Percentiles rank a stretch among this genome's conserved stretches.
Conservation (phyloP, 2,888 invertebrate species). For the Poecilus cupreus region DNA sequence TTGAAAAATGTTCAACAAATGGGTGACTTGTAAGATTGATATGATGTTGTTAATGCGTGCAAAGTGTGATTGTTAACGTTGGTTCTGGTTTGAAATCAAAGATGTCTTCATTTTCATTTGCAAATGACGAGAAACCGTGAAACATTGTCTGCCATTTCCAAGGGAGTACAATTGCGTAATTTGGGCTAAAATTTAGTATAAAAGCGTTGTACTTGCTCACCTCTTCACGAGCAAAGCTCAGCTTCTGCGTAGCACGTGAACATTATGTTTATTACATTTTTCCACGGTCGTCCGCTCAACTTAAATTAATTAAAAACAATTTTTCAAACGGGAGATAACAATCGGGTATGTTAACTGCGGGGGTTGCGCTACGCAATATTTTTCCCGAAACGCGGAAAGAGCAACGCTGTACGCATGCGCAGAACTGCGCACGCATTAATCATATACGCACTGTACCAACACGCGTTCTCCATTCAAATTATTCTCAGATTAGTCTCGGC, state of each 20-base stretch:
- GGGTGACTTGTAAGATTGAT: too few species aligned
- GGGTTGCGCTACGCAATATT: slow-evolving; percentile 8
- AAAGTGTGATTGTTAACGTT: too few species aligned
- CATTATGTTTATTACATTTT: slow-evolving; percentile 53
- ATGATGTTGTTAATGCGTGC: too few species aligned
- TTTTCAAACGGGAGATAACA: slow-evolving; percentile 48
- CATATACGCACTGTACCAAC: slow-evolving; percentile 41
- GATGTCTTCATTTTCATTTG: not conserved
- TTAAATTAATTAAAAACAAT: slow-evolving; percentile 55
- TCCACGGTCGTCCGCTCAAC: slow-evolving; percentile 37
- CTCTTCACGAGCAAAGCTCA: too few species aligned
- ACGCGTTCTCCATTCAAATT: slow-evolving; percentile 59
- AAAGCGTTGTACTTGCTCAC: not conserved
- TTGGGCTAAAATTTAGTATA: not conserved
- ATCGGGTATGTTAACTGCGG: slow-evolving; percentile 48
- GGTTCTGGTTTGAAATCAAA: too few species aligned
- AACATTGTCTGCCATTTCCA: not conserved
- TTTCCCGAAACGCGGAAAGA: slow-evolving; percentile 37
- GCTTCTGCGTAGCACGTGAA: slow-evolving; percentile 1
- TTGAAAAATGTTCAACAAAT: too few species aligned
- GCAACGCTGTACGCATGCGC: slow-evolving; percentile 3
- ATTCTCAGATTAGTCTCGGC: slow-evolving; percentile 56
- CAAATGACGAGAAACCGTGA: not conserved
- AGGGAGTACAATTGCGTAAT: not conserved
- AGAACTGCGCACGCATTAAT: slow-evolving; percentile 40